These are phyloP conservation scores for Ibycter americanus DNA, from an alignment of 2,797 vertebrate species.

Conservation along the genomic window DNA sequence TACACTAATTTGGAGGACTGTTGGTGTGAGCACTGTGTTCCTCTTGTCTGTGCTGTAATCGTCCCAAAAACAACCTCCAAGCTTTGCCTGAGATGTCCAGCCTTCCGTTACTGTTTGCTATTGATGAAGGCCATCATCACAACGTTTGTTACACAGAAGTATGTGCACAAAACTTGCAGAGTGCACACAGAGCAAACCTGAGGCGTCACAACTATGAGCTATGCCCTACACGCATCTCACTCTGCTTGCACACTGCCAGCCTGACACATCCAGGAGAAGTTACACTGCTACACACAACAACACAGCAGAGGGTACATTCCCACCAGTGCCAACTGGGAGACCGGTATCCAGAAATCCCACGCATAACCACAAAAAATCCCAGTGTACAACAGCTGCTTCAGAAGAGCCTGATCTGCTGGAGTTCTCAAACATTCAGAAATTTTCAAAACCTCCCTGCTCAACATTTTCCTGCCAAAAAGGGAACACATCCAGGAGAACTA, in stretches of 20 bases:
- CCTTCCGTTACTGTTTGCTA: neutral
- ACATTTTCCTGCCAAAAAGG: neutral
- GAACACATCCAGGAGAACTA: neutral
- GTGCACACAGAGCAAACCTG: neutral
- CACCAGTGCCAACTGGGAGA: neutral
- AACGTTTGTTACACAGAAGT: neutral
- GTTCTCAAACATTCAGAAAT: neutral
- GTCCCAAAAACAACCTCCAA: neutral
- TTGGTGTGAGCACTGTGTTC: neutral
- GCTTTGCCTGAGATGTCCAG: neutral
- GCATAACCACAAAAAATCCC: fast-evolving
- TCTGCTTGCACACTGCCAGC: neutral
- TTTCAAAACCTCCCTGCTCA: neutral
- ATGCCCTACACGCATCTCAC: neutral
- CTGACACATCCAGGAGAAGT: neutral
- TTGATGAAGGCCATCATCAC: neutral
- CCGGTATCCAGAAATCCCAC: neutral
- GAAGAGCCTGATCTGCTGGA: neutral
- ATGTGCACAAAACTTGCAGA: neutral
- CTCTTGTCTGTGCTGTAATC: neutral
- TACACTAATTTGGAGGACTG: neutral
- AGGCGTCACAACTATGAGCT: neutral
- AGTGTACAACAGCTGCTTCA: neutral
- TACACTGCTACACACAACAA: neutral
- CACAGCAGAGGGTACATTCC: neutral